phyloP scores from a whole-genome alignment of 2,113 vertebrate species.

The Cathartes aura region DNA sequence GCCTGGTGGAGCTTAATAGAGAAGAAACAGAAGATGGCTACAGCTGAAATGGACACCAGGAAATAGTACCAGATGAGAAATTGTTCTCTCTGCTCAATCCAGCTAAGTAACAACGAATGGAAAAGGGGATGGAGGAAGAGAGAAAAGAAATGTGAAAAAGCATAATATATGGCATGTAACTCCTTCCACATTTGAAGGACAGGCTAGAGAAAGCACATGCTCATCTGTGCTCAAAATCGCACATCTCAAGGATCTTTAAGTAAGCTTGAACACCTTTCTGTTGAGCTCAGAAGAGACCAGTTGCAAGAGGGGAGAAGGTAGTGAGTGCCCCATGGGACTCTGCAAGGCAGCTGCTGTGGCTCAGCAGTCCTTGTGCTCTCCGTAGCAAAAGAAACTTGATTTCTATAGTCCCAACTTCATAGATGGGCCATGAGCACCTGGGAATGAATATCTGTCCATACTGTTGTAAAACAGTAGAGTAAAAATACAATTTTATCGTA shows the following conservation, averaged over 20 bases:
- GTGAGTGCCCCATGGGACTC: background rate
- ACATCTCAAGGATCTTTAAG: background rate
- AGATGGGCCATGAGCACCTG: background rate
- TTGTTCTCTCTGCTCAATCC: background rate
- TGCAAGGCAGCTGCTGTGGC: background rate
- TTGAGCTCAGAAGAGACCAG: background rate
- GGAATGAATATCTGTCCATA: background rate
- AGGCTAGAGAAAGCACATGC: background rate
- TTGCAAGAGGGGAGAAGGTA: background rate
- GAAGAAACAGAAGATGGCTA: background rate
- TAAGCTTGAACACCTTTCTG: background rate
- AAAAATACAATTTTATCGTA: background rate
- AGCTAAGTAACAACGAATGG: background rate
- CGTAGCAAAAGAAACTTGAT: background rate
- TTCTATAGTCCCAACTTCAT: background rate
- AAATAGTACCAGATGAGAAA: background rate
- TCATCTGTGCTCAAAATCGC: background rate
- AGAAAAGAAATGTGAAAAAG: background rate
- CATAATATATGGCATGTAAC: no score
- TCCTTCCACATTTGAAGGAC: background rate
- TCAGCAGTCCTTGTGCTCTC: background rate
- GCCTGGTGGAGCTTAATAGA: background rate
- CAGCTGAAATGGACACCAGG: background rate
- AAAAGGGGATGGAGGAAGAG: background rate
- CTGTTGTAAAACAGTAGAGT: background rate